Evolutionary conservation across 2,113 vertebrate species (phyloP).

Genomic region (Campylomormyrus numenius): DNA sequence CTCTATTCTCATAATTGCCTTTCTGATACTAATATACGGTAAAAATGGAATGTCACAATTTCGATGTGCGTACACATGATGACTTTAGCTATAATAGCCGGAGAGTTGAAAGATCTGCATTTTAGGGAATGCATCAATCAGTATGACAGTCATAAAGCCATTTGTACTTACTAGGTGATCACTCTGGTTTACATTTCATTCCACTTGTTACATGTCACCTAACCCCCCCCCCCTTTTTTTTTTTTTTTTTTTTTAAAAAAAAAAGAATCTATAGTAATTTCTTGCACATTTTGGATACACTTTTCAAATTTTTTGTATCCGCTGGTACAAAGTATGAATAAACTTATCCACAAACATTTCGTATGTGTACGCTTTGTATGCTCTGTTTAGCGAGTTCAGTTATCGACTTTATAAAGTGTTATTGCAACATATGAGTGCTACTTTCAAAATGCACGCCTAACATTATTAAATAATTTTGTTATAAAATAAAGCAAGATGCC

Average conservation of each 20-base stretch:
- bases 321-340: conserved; percentile 86
- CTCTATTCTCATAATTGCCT: conserved; percentile 63
- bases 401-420: background rate
- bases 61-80: conserved; percentile 49
- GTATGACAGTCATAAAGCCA: conserved; percentile 66
- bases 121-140: conserved; percentile 46
- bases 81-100: conserved; percentile 52
- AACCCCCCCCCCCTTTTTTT: conserved; percentile 78
- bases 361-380: conserved; percentile 21
- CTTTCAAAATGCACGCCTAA: background rate
- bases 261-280: conserved; percentile 80
- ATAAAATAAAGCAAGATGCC: background rate
- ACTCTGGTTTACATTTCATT: conserved; percentile 81
- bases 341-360: conserved; percentile 69
- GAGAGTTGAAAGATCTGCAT: conserved; percentile 49
- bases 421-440: background rate
- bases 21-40: conserved; percentile 55
- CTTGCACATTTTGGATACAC: conserved; percentile 98
- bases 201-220: conserved; percentile 61
- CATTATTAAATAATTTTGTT: background rate
- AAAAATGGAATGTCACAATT: conserved; percentile 51
- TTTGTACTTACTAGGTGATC: conserved; percentile 70
- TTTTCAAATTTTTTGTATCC: conserved; percentile 91
- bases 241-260: conserved; percentile 64
- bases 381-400: background rate